Percentiles rank a stretch among this genome's conserved stretches.
Evolutionary conservation across 2,888 invertebrate species (phyloP).

Genomic region (Zonitis immaculata): DNA sequence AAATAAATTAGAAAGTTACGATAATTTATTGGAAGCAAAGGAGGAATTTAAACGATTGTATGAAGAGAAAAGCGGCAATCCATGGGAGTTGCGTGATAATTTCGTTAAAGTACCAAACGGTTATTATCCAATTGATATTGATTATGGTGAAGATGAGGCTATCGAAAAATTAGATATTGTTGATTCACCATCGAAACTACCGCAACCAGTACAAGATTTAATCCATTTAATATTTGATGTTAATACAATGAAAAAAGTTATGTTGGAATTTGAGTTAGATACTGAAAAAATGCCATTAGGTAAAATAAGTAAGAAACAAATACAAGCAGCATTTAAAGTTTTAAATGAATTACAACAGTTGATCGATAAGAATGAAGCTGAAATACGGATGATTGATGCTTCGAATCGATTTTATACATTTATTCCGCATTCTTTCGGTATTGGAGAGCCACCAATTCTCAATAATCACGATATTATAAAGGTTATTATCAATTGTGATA

Average conservation of each 20-base stretch:
- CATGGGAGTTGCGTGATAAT: slow-evolving; percentile 61
- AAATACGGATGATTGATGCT: slow-evolving; percentile 67
- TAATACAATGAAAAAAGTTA: slow-evolving; percentile 82
- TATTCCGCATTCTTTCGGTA: slow-evolving; percentile 93
- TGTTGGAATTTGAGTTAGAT: slow-evolving; percentile 94
- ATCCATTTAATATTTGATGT: slow-evolving; percentile 87
- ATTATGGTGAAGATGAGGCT: slow-evolving; percentile 58
- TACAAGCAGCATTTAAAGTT: slow-evolving; percentile 79
- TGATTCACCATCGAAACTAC: slow-evolving; percentile 60
- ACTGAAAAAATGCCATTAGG: slow-evolving; percentile 98
- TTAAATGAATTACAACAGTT: slow-evolving; percentile 64
- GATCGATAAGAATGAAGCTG: slow-evolving; percentile 50
- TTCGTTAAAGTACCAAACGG: slow-evolving; percentile 62
- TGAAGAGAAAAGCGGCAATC: slow-evolving; percentile 78
- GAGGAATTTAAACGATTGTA: slow-evolving; percentile 54
- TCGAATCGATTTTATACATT: slow-evolving; percentile 93
- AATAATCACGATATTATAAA: slow-evolving; percentile 71
- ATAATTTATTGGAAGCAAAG: slow-evolving; percentile 55
- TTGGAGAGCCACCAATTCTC: slow-evolving; percentile 74
- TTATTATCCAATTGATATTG: slow-evolving; percentile 86
- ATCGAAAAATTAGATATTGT: slow-evolving; percentile 51
- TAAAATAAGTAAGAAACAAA: slow-evolving; percentile 86
- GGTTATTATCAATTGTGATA: slow-evolving; percentile 34
- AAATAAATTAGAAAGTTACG: slow-evolving; percentile 26
- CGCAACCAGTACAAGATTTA: slow-evolving; percentile 73